Evolutionary conservation across 2,113 vertebrate species (phyloP).

Genomic region (Podocnemis expansa): DNA sequence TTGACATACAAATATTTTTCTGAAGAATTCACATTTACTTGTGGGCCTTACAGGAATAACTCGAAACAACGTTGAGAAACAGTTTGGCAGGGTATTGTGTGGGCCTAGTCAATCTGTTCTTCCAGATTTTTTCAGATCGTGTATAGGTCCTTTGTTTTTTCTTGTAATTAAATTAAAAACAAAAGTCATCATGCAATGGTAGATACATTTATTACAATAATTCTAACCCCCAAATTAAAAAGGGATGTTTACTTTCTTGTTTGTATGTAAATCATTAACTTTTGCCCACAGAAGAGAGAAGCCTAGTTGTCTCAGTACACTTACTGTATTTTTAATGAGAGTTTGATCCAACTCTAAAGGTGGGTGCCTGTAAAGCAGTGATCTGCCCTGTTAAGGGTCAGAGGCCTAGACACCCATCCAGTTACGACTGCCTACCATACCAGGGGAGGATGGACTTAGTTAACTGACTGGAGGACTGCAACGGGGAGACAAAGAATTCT

Average conservation of each 20-base stretch:
- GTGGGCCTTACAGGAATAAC: neutral
- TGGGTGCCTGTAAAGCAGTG: neutral
- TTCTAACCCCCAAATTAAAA: neutral
- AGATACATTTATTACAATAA: neutral
- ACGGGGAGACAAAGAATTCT: neutral
- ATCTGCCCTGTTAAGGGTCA: neutral
- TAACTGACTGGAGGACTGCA: neutral
- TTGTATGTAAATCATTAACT: neutral
- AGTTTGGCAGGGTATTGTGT: neutral
- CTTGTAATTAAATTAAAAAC: neutral
- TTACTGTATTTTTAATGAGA: neutral
- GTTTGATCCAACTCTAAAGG: neutral
- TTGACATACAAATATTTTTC: neutral
- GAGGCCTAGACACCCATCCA: neutral
- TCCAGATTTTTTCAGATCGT: neutral
- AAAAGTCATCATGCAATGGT: neutral
- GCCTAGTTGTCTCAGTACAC: fast-evolving
- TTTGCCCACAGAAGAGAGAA: neutral
- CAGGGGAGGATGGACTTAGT: neutral
- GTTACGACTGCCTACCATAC: neutral
- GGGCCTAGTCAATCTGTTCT: neutral
- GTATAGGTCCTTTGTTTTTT: neutral
- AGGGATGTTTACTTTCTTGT: neutral
- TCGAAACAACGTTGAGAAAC: neutral
- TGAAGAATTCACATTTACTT: neutral